These are phyloP conservation scores for Microcaecilia unicolor DNA, from an alignment of 2,797 vertebrate genomes.

Conservation along the genomic window DNA sequence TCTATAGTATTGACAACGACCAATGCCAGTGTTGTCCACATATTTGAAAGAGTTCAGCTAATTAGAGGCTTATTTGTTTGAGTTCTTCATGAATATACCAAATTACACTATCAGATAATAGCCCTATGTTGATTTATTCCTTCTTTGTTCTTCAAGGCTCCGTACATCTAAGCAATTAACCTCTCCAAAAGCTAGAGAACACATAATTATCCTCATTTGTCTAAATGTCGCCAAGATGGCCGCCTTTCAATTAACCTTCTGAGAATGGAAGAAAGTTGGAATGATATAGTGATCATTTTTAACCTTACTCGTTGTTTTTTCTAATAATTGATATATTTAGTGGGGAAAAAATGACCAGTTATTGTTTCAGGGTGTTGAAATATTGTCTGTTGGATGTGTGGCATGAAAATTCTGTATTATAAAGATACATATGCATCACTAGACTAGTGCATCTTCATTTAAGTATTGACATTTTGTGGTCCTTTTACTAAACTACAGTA, in stretches of 20 bases:
- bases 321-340: constrained; percentile 56
- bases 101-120: constrained; percentile 59
- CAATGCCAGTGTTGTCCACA: neutral
- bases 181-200: constrained; percentile 67
- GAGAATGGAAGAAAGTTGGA: constrained; percentile 58
- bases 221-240: constrained; percentile 65
- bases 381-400: constrained; percentile 41
- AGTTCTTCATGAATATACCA: constrained; percentile 48
- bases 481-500: too few species aligned
- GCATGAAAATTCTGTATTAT: too few species aligned
- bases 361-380: too few species aligned
- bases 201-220: constrained; percentile 72
- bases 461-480: too few species aligned
- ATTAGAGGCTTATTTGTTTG: constrained; percentile 59
- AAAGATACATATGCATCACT: too few species aligned
- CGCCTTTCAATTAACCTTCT: constrained; percentile 70
- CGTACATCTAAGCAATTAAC: constrained; percentile 72
- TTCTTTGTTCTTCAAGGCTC: constrained; percentile 66
- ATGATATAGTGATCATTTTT: constrained; percentile 64
- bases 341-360: too few species aligned
- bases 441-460: too few species aligned
- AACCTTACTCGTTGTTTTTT: constrained; percentile 45
- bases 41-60: constrained; percentile 22
- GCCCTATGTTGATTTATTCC: constrained; percentile 62
- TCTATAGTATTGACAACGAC: neutral